phyloP scores from a whole-genome alignment of 2,888 invertebrate species.

The Pseudoips prasinana region DNA sequence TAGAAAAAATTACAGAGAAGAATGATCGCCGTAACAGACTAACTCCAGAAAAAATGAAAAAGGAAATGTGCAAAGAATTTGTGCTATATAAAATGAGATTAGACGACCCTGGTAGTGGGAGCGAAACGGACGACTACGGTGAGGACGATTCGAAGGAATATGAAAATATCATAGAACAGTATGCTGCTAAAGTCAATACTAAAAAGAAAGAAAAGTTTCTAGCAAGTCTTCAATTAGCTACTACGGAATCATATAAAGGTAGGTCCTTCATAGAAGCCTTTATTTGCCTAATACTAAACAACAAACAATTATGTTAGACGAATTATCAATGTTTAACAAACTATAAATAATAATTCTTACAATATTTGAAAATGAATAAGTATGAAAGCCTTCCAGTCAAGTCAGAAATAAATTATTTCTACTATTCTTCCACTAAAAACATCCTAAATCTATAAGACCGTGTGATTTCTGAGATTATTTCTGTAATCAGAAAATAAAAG shows the following conservation, averaged over 20 bases:
- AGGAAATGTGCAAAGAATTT: conserved; percentile 67
- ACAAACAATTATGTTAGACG: too few species aligned
- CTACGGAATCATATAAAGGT: conserved; percentile 84
- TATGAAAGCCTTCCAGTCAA: too few species aligned
- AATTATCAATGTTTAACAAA: too few species aligned
- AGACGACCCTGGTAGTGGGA: conserved; percentile 65
- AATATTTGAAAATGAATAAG: too few species aligned
- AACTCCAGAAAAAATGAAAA: conserved; percentile 64
- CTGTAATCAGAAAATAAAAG: too few species aligned
- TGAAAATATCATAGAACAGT: conserved; percentile 76
- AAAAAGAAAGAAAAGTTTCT: conserved; percentile 82
- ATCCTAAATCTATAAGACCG: too few species aligned
- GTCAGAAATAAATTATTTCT: too few species aligned
- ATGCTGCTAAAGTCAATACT: conserved; percentile 58
- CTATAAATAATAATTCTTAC: too few species aligned
- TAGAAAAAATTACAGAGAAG: conserved; percentile 39
- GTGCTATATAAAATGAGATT: conserved; percentile 46
- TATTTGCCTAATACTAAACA: too few species aligned
- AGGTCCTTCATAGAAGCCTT: conserved; percentile 22
- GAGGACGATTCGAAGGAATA: conserved; percentile 75
- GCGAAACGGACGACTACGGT: conserved; percentile 74
- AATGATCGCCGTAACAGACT: conserved; percentile 48
- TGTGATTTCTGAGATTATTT: too few species aligned
- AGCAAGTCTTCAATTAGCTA: conserved; percentile 83
- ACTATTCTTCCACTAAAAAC: too few species aligned